phyloP scores from a whole-genome alignment of 2,888 invertebrate genomes.

The Cataglyphis altisquamis region DNA sequence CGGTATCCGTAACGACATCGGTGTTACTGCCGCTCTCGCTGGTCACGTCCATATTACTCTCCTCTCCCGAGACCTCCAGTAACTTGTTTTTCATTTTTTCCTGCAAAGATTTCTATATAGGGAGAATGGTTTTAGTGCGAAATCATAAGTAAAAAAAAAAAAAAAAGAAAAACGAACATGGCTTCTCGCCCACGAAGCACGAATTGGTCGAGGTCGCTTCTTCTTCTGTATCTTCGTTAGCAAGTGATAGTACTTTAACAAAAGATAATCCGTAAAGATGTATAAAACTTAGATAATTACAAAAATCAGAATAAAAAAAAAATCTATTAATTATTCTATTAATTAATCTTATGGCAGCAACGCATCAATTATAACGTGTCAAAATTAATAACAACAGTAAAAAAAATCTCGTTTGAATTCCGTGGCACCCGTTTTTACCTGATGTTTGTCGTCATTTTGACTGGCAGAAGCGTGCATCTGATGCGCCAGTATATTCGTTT shows the following conservation, averaged over 20 bases:
- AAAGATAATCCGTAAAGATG: constrained; percentile 33
- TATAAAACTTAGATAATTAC: constrained; percentile 30
- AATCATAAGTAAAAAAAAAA: constrained; percentile 78
- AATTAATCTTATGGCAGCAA: neutral
- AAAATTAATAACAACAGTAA: neutral
- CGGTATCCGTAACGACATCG: constrained; percentile 84
- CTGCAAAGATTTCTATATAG: constrained; percentile 84
- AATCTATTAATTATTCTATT: neutral
- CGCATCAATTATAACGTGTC: constrained; percentile 8
- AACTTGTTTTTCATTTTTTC: constrained; percentile 86
- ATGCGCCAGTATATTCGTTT: constrained; percentile 90
- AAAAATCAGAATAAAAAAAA: constrained; percentile 34
- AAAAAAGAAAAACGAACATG: constrained; percentile 49
- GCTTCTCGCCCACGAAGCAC: constrained; percentile 50
- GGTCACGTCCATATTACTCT: constrained; percentile 85
- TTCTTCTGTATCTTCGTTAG: constrained; percentile 36
- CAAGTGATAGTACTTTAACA: constrained; percentile 48
- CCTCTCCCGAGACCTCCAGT: constrained; percentile 84
- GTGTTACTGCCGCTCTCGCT: constrained; percentile 85
- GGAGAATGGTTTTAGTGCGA: constrained; percentile 77
- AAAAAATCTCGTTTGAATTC: neutral
- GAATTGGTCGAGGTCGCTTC: constrained; percentile 51
- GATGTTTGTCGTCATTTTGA: constrained; percentile 82
- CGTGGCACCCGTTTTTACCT: constrained; percentile 74
- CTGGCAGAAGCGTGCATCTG: constrained; percentile 86